Evolutionary conservation across 2,888 invertebrate genomes (phyloP).

Genomic region (Clivina fossor): DNA sequence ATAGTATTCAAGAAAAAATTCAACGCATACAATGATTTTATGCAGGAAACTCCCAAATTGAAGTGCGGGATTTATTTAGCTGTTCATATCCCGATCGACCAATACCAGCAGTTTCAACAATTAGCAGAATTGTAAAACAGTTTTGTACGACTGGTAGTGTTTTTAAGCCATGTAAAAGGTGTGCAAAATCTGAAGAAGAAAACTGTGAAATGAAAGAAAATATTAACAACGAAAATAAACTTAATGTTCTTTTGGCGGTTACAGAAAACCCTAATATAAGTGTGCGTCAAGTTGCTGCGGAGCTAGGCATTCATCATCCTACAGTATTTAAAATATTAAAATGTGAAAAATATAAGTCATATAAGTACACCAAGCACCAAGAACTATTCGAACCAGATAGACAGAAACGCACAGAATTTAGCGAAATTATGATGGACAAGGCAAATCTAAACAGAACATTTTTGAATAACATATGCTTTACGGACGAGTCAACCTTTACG

Average conservation of each 20-base stretch:
- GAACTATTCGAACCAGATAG: slow-evolving; percentile 4
- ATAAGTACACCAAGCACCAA: slow-evolving; percentile 4
- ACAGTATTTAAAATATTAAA: neutral
- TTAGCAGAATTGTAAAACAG: too few species aligned
- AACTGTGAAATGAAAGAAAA: slow-evolving; percentile 2
- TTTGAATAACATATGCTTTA: slow-evolving; percentile 6
- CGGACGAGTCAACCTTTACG: slow-evolving; percentile 9
- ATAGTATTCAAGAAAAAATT: too few species aligned
- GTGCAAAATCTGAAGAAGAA: too few species aligned
- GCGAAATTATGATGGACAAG: slow-evolving; percentile 11
- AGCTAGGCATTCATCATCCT: neutral
- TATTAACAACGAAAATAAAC: slow-evolving; percentile 11
- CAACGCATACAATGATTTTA: too few species aligned
- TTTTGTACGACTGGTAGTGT: too few species aligned
- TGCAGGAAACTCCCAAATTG: too few species aligned
- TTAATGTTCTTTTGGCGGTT: slow-evolving; percentile 1
- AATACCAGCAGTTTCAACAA: too few species aligned
- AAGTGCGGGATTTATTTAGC: too few species aligned
- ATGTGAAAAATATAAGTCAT: slow-evolving; percentile 1
- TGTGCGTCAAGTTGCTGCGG: neutral
- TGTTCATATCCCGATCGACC: too few species aligned
- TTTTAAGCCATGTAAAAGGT: too few species aligned
- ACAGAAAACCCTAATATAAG: neutral
- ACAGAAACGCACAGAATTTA: neutral
- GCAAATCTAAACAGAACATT: slow-evolving; percentile 1